phyloP scores from a whole-genome alignment of 2,797 vertebrate genomes.

The Myotis planiceps region DNA sequence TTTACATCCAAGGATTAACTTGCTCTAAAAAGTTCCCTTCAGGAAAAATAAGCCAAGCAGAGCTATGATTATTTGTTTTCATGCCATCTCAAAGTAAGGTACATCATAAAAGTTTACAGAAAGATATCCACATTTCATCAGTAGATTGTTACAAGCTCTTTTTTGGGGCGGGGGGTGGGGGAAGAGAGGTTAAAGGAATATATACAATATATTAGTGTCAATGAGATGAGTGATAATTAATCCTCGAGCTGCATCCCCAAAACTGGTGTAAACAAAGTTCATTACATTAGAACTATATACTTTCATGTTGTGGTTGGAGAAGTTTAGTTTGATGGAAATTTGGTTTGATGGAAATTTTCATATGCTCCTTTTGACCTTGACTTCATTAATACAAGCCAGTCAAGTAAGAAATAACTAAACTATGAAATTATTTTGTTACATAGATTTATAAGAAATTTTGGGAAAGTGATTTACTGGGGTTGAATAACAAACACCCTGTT shows the following conservation, averaged over 20 bases:
- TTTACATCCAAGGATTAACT: not conserved
- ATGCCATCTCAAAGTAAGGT: not conserved
- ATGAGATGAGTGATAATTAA: not conserved
- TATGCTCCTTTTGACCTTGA: not conserved
- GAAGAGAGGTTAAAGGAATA: not conserved
- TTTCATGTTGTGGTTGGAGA: not conserved
- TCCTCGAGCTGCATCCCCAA: not conserved
- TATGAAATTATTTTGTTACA: constrained; percentile 1
- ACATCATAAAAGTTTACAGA: not conserved
- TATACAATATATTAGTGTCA: not conserved
- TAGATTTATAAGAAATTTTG: not conserved
- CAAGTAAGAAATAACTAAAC: not conserved
- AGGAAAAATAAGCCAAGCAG: not conserved
- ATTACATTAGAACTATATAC: not conserved
- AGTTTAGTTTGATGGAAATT: not conserved
- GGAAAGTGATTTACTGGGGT: not conserved
- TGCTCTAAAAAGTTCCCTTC: not conserved
- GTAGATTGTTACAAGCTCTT: not conserved
- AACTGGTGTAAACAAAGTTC: not conserved
- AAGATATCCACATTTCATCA: not conserved
- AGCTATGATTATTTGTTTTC: not conserved
- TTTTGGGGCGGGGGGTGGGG: not conserved
- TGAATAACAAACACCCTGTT: not conserved
- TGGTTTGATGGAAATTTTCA: constrained; percentile 41
- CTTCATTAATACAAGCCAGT: constrained; percentile 31